Evolutionary conservation across 2,888 invertebrate species (phyloP), one percentile per base, ranked within the genome.

Genomic region (Eristalis intricaria): DNA sequence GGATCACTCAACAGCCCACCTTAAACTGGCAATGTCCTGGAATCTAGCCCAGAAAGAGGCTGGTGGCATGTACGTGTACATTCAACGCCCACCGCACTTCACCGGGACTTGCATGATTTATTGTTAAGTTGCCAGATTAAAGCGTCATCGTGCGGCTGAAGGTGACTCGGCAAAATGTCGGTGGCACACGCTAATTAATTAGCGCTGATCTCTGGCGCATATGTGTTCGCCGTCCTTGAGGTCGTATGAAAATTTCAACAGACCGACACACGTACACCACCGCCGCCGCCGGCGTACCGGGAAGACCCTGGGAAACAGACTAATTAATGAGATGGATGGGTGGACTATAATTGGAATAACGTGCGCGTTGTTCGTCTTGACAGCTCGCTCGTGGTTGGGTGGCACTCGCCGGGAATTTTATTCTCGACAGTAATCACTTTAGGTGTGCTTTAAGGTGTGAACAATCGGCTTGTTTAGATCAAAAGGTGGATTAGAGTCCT

Each of bases 181-280:
- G 35, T 26, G 56, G 58, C 43, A 70, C 43, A 35, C 43, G 43
- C 60, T 82, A 82, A 82, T 77, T 82, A 82, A 77, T 82, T 50
- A 50, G 19, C 19, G 19, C 50, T 19, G 50, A 50, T 50, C 50
- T 50, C 50, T 50, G 50, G 50, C 50, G 50, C 50, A 19, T 50
- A 50, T 50, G 19, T 8, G 19, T 19, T 50, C 50, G 7, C 0
- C 19, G 50, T 50, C 19, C 50, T 19, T 50, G 50, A 8, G 50
- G 50, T 8, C n/a, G 50, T 19, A 19, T 50, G 50, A 50, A 50
- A 50, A n/a, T 43, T n/a, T 43, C 43, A n/a, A 50, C 19, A 19
- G 19, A 19, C 50, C 19, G 13, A 2, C 38, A 38, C 38, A 38
- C 19, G 19, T 50, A 50, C 50, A 19, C 50, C n/a, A n/a, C n/a